These are phyloP conservation scores for Copidosoma aretas DNA, from an alignment of 2,888 invertebrate genomes.

Conservation along the genomic window DNA sequence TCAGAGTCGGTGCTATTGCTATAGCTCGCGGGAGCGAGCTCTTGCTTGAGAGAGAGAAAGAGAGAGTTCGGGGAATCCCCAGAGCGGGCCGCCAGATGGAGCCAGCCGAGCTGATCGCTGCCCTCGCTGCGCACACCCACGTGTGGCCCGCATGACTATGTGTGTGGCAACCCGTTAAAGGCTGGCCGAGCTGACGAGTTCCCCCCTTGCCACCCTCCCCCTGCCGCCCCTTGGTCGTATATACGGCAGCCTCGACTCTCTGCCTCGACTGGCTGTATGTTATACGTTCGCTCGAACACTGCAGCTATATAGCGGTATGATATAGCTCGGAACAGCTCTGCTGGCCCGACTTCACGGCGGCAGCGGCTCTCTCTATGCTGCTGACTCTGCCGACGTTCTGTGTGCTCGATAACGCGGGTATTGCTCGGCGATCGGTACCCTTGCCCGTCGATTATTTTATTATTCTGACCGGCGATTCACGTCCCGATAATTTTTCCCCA, in stretches of 20 bases:
- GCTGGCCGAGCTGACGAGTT: background rate
- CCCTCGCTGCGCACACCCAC: conserved; percentile 19
- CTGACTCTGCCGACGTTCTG: background rate
- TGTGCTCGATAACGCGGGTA: background rate
- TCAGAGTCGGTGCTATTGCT: conserved; percentile 16
- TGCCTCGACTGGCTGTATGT: no score
- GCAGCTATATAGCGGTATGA: no score
- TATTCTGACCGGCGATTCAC: background rate
- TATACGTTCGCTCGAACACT: no score
- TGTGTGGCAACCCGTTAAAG: conserved; percentile 7
- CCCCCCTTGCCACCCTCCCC: background rate
- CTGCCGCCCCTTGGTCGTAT: background rate
- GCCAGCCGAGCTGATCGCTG: background rate
- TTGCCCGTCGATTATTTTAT: background rate
- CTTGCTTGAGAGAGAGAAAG: no score
- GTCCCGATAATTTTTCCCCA: background rate
- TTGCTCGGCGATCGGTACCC: background rate
- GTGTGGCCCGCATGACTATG: conserved; percentile 29
- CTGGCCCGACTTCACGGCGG: background rate
- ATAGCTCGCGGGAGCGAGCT: background rate
- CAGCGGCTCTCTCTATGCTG: background rate
- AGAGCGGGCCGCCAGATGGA: background rate
- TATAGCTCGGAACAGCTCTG: background rate
- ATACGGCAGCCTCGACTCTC: no score
- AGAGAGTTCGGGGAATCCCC: background rate